phyloP scores from a whole-genome alignment of 1,140 invertebrate genomes.

The Paralvinella palmiformis region DNA sequence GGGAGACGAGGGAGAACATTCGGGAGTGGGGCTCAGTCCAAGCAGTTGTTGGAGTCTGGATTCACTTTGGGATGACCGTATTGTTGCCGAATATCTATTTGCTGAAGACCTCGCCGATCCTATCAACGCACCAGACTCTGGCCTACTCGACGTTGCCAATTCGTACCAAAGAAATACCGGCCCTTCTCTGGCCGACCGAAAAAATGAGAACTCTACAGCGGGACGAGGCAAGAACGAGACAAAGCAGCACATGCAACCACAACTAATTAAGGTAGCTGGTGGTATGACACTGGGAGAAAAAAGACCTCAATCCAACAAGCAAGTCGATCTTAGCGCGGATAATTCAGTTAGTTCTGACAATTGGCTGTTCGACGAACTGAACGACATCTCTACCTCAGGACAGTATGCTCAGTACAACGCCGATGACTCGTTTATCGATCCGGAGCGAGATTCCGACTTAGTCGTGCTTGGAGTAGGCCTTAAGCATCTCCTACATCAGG shows the following conservation, averaged over 20 bases:
- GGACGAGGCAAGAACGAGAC: no score
- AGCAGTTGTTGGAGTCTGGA: conserved; percentile 31
- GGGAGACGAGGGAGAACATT: conserved; percentile 20
- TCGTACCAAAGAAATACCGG: no score
- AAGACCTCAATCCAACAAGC: background rate
- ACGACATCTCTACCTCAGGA: background rate
- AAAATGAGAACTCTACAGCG: no score
- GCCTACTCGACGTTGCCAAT: no score
- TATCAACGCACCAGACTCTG: conserved; percentile 2
- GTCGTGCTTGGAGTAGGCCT: conserved; percentile 50
- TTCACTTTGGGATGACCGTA: conserved; percentile 35
- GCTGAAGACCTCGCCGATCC: conserved; percentile 39
- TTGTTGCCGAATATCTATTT: conserved; percentile 41
- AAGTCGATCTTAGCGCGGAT: background rate
- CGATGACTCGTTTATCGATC: background rate
- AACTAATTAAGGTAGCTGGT: background rate
- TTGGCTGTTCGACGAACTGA: background rate
- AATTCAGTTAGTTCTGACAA: background rate
- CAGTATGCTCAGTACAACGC: background rate
- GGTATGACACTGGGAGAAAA: no score
- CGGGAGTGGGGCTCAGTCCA: conserved; percentile 23
- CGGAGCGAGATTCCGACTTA: conserved; percentile 25
- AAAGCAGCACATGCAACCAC: no score
- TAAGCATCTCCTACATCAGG: conserved; percentile 40
- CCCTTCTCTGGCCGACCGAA: no score